phyloP scores from a whole-genome alignment of 2,797 vertebrate species.

The Esox lucius region DNA sequence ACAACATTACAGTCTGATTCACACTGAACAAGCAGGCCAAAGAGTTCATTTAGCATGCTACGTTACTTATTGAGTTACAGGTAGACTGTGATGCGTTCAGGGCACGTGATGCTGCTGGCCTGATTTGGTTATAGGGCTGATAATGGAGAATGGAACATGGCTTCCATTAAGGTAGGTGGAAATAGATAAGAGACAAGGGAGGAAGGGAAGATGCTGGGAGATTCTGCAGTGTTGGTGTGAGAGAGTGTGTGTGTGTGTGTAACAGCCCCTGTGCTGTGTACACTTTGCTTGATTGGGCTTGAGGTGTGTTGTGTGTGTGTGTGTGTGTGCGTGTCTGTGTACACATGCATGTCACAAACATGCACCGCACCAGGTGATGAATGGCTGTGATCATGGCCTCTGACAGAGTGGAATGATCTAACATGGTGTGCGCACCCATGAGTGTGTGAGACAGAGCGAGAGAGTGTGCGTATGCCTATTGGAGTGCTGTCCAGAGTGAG shows the following conservation, averaged over 20 bases:
- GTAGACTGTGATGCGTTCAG: not conserved
- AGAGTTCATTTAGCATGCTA: conserved; percentile 2
- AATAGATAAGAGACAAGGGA: not conserved
- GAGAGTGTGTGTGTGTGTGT: not conserved
- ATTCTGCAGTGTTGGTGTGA: conserved; percentile 7
- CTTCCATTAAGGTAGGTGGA: conserved; percentile 11
- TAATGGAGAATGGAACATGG: conserved; percentile 8
- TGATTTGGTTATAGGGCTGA: conserved; percentile 2
- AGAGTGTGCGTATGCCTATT: not conserved
- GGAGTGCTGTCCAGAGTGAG: not conserved
- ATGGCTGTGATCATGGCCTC: conserved; percentile 11
- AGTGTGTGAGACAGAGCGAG: conserved; percentile 3
- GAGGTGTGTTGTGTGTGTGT: conserved; percentile 16
- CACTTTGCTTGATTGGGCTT: not conserved
- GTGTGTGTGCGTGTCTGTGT: conserved; percentile 16
- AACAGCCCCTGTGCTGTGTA: not conserved
- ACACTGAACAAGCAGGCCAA: not conserved
- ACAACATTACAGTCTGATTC: not conserved
- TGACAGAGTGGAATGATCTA: conserved; percentile 13
- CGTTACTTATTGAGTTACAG: conserved; percentile 10
- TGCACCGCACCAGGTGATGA: conserved; percentile 9
- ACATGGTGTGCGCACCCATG: not conserved
- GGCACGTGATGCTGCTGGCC: not conserved
- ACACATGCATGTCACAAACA: not conserved
- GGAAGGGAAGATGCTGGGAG: not conserved